These are phyloP conservation scores for Sinella curviseta DNA, from an alignment of 1,140 invertebrate genomes.

Conservation along the genomic window DNA sequence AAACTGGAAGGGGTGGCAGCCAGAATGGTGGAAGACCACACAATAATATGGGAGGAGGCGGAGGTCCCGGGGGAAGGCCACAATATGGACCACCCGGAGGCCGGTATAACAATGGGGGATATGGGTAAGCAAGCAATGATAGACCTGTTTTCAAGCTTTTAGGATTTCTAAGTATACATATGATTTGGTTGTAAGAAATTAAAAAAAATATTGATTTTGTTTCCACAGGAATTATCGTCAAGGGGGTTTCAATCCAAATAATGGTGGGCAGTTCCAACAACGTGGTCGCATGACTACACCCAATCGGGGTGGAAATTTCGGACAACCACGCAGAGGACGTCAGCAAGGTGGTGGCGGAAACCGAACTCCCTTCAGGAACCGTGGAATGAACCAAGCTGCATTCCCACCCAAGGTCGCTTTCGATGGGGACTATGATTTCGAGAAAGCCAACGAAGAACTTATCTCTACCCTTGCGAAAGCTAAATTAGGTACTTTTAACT, in stretches of 20 bases:
- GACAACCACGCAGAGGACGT: slow-evolving; percentile 35
- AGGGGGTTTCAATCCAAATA: slow-evolving; percentile 19
- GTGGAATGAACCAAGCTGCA: slow-evolving; percentile 48
- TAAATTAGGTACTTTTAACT: slow-evolving; percentile 71
- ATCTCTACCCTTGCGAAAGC: slow-evolving; percentile 74
- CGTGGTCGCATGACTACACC: slow-evolving; percentile 12
- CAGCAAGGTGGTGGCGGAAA: slow-evolving; percentile 30
- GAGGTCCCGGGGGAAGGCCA: neutral
- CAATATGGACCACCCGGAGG: neutral
- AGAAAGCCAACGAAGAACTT: slow-evolving; percentile 76
- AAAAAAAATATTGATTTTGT: neutral
- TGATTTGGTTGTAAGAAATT: neutral
- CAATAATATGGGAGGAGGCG: neutral
- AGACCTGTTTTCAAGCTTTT: neutral
- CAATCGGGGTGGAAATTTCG: slow-evolving; percentile 21
- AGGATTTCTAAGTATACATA: too few species aligned
- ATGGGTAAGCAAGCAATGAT: neutral
- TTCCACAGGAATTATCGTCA: neutral
- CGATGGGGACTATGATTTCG: slow-evolving; percentile 95
- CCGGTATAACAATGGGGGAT: neutral
- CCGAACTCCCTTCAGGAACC: slow-evolving; percentile 25
- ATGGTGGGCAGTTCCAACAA: slow-evolving; percentile 29
- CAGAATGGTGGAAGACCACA: neutral
- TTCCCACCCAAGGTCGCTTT: slow-evolving; percentile 75
- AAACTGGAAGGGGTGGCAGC: neutral